These are phyloP conservation scores for Plagodis pulveraria DNA, from an alignment of 2,888 invertebrate species.

Conservation along the genomic window DNA sequence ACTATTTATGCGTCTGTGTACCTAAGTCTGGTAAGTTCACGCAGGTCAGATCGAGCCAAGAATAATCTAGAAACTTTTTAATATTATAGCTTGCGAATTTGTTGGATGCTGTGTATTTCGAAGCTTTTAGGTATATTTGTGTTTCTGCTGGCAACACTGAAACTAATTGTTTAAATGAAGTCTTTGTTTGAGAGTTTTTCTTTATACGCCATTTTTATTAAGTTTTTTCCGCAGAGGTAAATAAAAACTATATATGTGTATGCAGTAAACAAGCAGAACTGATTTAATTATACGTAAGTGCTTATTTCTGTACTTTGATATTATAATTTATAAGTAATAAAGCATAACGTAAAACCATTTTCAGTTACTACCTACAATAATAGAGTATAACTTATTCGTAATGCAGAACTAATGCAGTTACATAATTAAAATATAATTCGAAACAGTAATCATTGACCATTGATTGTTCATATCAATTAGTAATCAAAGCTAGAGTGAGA, in stretches of 20 bases:
- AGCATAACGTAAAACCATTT: not conserved
- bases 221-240: no score
- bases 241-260: no score
- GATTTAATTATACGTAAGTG: no score
- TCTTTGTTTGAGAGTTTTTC: no score
- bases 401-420: slow-evolving; percentile 15
- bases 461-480: slow-evolving; percentile 55
- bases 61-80: slow-evolving; percentile 27
- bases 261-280: no score
- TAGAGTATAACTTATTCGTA: slow-evolving; percentile 6
- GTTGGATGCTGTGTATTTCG: slow-evolving; percentile 1
- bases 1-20: slow-evolving; percentile 40
- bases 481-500: slow-evolving; percentile 53
- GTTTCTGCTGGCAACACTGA: not conserved
- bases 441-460: slow-evolving; percentile 34
- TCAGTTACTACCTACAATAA: no score
- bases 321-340: not conserved
- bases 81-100: slow-evolving; percentile 11
- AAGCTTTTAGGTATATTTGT: not conserved
- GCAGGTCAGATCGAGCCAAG: slow-evolving; percentile 29
- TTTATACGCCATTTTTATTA: no score
- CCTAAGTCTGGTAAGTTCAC: slow-evolving; percentile 31
- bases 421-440: slow-evolving; percentile 31
- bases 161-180: not conserved
- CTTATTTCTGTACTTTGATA: no score